A percentile compares a stretch with the other conserved stretches of the same genome.
These are phyloP conservation scores for Diacarnus erythraeanus DNA, from an alignment of 37 sponge, comb jelly and placozoan genomes.

Conservation along the genomic window DNA sequence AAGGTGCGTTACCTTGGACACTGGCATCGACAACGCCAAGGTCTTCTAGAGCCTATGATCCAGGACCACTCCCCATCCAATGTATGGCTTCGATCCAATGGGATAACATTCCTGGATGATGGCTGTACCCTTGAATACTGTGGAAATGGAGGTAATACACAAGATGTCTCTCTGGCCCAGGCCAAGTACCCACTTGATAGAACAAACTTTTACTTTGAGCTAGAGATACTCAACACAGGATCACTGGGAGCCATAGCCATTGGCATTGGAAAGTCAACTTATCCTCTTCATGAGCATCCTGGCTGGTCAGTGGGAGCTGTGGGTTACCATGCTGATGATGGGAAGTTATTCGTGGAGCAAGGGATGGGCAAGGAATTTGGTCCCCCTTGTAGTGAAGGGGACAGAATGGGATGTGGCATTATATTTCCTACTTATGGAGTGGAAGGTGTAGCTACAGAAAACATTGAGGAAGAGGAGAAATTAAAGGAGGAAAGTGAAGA, in stretches of 20 bases:
- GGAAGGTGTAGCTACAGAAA: not conserved
- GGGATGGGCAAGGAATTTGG: conserved; percentile 65
- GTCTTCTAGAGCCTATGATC: conserved; percentile 42
- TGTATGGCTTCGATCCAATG: conserved; percentile 70
- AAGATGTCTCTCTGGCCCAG: conserved; percentile 74
- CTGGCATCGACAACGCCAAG: conserved; percentile 23
- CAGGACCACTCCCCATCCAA: conserved; percentile 31
- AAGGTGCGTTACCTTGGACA: conserved; percentile 78
- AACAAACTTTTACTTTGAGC: conserved; percentile 76
- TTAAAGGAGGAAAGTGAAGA: not conserved
- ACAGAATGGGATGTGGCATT: conserved; percentile 82
- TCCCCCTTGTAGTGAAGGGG: conserved; percentile 54
- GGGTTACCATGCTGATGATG: conserved; percentile 81
- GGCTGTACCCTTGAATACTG: conserved; percentile 59
- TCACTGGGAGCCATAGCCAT: conserved; percentile 71
- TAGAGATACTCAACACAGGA: conserved; percentile 67
- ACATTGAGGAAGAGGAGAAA: not conserved
- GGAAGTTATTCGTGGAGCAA: conserved; percentile 60
- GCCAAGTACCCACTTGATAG: conserved; percentile 28
- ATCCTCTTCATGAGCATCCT: conserved; percentile 67
- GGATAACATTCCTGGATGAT: conserved; percentile 50
- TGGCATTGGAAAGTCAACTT: conserved; percentile 62
- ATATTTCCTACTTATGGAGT: conserved; percentile 11
- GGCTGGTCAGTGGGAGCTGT: conserved; percentile 68
- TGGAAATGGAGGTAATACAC: conserved; percentile 42